These are phyloP conservation scores for Melanchra persicariae DNA, from an alignment of 2,888 invertebrate species.

Conservation along the genomic window DNA sequence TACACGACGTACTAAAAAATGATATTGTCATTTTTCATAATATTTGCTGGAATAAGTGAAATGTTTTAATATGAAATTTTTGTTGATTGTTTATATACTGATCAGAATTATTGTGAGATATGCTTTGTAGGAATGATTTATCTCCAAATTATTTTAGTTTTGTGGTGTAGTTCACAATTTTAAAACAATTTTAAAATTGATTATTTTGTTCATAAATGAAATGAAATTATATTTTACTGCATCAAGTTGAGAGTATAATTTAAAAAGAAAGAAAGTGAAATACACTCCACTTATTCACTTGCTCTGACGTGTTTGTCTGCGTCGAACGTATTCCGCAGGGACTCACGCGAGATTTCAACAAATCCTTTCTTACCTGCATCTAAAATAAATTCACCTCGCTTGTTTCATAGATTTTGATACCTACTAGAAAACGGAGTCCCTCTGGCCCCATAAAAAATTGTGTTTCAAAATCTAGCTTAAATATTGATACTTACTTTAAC, in stretches of 20 bases:
- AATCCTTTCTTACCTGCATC: conserved; percentile 36
- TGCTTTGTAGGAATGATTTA: too few species aligned
- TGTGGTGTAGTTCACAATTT: too few species aligned
- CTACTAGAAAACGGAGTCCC: not conserved
- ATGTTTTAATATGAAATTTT: too few species aligned
- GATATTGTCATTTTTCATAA: too few species aligned
- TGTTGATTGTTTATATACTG: too few species aligned
- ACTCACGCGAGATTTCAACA: conserved; percentile 41
- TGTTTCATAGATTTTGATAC: not conserved
- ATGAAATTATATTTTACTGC: too few species aligned
- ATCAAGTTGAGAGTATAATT: conserved; percentile 1
- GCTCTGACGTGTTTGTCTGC: conserved; percentile 26
- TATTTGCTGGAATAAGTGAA: too few species aligned
- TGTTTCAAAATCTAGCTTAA: not conserved
- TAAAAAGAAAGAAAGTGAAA: conserved; percentile 11
- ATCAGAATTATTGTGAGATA: too few species aligned
- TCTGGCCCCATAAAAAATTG: not conserved
- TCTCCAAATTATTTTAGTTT: too few species aligned
- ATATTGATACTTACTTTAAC: not conserved
- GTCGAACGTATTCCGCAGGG: conserved; percentile 26
- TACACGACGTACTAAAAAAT: too few species aligned
- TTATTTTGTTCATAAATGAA: too few species aligned
- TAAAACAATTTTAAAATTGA: too few species aligned
- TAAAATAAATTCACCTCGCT: conserved; percentile 29
- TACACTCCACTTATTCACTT: conserved; percentile 1